Evolutionary conservation across 2,888 invertebrate species (phyloP), one percentile per base, ranked within the genome.

Genomic region (Hedya salicella): DNA sequence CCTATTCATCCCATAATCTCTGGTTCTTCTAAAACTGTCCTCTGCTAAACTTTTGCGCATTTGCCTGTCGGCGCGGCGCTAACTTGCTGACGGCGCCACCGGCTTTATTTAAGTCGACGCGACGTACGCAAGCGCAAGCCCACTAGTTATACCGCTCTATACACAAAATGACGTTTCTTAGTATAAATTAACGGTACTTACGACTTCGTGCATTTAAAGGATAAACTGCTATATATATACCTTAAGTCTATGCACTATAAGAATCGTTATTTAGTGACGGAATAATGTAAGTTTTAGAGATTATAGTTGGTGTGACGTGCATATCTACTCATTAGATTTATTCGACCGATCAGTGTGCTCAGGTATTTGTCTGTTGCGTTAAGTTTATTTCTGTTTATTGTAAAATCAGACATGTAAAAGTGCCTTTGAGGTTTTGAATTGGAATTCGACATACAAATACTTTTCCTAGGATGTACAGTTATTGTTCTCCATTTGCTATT

Each of bases 241-340:
- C 17, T 57, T 57, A 57, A 46, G 46, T 9, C 57, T 8, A 1
- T 46, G 9, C 57, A 8, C n/a, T 57, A n/a, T n/a, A 57, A 57
- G 44, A 32, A n/a, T 25, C 32, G 25, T 42, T 42, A n/a, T 17
- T 19, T 17, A 13, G 9, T 14, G 32, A 19, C n/a, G 44, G 13
- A 44, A 57, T 57, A 30, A 57, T 42, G 54, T 42, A 13, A 36
- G 48, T 21, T 54, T 21, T 5, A 46, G 17, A 56, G 57, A 57
- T 57, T 57, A 57, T 13, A 9, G 56, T 14, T 21, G 25, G n/a
- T 16, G 32, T 57, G 44, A 32, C 32, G 17, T 44, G 44, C 57
- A 44, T 44, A 57, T 57, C 57, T 57, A 44, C 32, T 46, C 44
- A 57, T 57, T 57, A 57, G 56, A 42, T 56, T 56, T 16, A 56